A percentile compares a stretch with the other conserved stretches of the same genome.
Conservation (phyloP, 2,797 vertebrate species). For the Malurus leucopterus region DNA sequence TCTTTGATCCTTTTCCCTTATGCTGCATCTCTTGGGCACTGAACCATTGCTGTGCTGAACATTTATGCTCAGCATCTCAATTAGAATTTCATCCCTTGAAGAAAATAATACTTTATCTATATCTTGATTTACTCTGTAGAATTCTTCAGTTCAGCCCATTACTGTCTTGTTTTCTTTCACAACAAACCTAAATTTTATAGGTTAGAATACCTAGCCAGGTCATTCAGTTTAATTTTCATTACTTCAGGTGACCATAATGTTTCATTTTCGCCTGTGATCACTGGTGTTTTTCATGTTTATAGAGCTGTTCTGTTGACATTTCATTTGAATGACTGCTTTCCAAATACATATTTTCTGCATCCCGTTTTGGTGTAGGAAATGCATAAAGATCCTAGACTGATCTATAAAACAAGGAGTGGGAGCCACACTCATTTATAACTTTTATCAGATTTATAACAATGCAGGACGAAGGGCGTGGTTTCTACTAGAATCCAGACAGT, state of each 20-base stretch:
- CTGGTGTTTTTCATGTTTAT: neutral
- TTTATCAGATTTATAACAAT: neutral
- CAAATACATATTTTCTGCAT: neutral
- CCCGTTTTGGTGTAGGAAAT: neutral
- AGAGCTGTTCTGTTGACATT: neutral
- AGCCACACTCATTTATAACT: neutral
- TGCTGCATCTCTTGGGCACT: neutral
- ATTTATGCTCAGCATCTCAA: neutral
- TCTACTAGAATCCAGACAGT: neutral
- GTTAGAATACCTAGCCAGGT: neutral
- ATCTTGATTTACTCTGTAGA: neutral
- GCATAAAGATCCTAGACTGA: neutral
- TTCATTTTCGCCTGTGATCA: neutral
- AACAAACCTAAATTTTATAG: neutral
- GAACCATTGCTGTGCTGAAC: neutral
- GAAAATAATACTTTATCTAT: neutral
- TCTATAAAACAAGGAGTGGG: neutral
- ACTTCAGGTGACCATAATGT: neutral
- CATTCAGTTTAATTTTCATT: neutral
- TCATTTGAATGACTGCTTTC: neutral
- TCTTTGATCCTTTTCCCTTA: neutral
- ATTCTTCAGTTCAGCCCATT: neutral
- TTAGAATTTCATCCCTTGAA: neutral
- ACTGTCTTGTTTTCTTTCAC: neutral
- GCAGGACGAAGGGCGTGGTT: neutral